Percentiles rank a stretch among this genome's conserved stretches.
These are phyloP conservation scores for Rhadinocentrus ornatus DNA, from an alignment of 2,797 vertebrate species.

Conservation along the genomic window DNA sequence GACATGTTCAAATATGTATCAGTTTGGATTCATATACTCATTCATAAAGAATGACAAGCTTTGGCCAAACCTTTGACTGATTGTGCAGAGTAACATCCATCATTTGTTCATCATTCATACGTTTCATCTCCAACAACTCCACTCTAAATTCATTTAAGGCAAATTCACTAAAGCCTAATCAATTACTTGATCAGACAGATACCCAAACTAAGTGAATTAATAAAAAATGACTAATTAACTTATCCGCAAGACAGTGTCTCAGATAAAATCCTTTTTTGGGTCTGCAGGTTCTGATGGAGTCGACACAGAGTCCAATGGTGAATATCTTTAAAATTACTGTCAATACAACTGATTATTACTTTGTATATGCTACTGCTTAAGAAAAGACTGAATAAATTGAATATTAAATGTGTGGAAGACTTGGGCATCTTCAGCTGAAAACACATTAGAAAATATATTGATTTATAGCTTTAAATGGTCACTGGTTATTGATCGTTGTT, in stretches of 20 bases:
- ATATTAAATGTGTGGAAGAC: neutral
- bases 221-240: neutral
- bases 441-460: neutral
- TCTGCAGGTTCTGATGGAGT: constrained; percentile 50
- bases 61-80: neutral
- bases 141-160: neutral
- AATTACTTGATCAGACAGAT: neutral
- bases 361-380: neutral
- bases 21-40: neutral
- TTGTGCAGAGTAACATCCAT: neutral
- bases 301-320: constrained; percentile 72
- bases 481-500: neutral
- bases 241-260: neutral
- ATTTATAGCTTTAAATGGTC: neutral
- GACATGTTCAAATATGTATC: neutral
- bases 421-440: neutral
- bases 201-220: neutral
- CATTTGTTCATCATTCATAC: too few relatives aligned
- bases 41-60: neutral
- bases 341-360: neutral
- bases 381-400: neutral
- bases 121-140: neutral
- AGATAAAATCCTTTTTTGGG: constrained; percentile 3
- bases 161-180: neutral
- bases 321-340: constrained; percentile 26